phyloP scores from a whole-genome alignment of 2,888 invertebrate genomes.

The Chalcis sispes region DNA sequence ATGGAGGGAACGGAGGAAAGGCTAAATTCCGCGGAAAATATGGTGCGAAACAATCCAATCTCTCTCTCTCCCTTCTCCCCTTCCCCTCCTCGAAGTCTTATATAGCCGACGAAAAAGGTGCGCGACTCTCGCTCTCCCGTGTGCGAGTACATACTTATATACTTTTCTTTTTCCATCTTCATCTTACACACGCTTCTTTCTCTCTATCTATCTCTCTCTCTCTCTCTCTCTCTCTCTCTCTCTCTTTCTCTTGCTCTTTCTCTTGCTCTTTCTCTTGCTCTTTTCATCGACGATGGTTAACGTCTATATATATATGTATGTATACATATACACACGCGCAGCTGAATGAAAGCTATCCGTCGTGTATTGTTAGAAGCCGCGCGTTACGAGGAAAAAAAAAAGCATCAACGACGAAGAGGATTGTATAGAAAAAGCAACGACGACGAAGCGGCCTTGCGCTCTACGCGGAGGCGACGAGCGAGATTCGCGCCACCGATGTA shows the following conservation, averaged over 20 bases:
- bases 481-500: constrained; percentile 15
- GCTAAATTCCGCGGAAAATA: constrained; percentile 32
- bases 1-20: too few species aligned
- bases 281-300: too few species aligned
- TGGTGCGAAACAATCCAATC: constrained; percentile 35
- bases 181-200: too few species aligned
- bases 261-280: too few species aligned
- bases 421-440: constrained; percentile 16
- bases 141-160: too few species aligned
- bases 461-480: constrained; percentile 41
- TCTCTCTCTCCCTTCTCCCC: too few species aligned
- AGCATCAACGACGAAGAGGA: neutral
- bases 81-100: neutral
- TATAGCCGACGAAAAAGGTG: constrained; percentile 9
- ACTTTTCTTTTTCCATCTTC: too few species aligned
- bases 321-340: neutral
- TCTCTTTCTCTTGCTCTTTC: too few species aligned
- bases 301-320: neutral
- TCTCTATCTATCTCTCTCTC: too few species aligned
- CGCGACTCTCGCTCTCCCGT: neutral
- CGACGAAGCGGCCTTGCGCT: constrained; percentile 47
- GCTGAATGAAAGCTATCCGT: constrained; percentile 50
- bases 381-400: constrained; percentile 10
- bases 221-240: too few species aligned
- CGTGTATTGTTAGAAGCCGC: constrained; percentile 44